phyloP scores from a whole-genome alignment of 2,888 invertebrate species.

The Antheraea yamamai region DNA sequence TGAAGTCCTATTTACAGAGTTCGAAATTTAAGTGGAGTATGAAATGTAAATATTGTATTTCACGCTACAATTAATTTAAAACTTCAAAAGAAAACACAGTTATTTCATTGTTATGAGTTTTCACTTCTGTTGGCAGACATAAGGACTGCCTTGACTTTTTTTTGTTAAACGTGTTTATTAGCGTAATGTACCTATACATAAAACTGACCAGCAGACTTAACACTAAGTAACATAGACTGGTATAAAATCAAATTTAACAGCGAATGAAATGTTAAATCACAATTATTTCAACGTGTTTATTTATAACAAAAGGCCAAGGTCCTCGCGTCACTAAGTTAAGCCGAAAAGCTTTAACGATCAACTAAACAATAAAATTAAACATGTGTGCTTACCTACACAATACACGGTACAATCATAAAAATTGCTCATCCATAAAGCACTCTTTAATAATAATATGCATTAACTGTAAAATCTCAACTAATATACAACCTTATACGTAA shows the following conservation, averaged over 20 bases:
- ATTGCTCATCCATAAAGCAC: slow-evolving; percentile 76
- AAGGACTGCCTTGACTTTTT: too few relatives aligned
- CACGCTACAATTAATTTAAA: too few relatives aligned
- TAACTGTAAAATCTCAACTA: slow-evolving; percentile 35
- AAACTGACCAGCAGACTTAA: too few relatives aligned
- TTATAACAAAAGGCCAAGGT: background rate
- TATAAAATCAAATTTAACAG: background rate
- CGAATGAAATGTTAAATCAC: background rate
- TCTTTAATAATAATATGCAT: slow-evolving; percentile 65
- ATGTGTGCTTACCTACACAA: slow-evolving; percentile 53
- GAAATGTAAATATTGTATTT: too few relatives aligned
- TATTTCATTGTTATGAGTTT: too few relatives aligned
- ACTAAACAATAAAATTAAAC: slow-evolving; percentile 45
- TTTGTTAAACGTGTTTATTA: too few relatives aligned
- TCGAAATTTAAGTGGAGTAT: too few relatives aligned
- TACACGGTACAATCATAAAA: slow-evolving; percentile 70
- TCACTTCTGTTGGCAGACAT: too few relatives aligned
- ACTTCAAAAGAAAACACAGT: too few relatives aligned
- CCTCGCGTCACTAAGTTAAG: slow-evolving; percentile 30
- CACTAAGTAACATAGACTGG: background rate
- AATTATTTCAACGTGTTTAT: background rate
- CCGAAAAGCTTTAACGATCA: slow-evolving; percentile 46
- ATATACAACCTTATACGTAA: slow-evolving; percentile 38
- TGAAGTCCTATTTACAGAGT: too few relatives aligned
- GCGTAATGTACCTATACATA: too few relatives aligned